Percentiles rank a stretch among this genome's conserved stretches.
phyloP scores from a whole-genome alignment of 2,888 invertebrate genomes.

The Trisateles emortualis region DNA sequence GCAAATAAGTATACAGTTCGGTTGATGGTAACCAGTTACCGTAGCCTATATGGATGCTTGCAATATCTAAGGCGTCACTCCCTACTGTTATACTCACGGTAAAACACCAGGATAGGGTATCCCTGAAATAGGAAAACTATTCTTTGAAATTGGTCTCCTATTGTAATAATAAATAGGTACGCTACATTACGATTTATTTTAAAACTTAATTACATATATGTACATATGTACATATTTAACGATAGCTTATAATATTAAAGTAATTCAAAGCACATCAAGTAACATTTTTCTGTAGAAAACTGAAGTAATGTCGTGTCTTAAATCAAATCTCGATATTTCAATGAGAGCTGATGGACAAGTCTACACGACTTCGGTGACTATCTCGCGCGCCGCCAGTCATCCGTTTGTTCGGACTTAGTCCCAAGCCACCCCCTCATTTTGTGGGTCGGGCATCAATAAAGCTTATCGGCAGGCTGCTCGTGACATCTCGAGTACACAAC shows the following conservation, averaged over 20 bases:
- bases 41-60: too few species aligned
- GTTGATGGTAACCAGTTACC: not conserved
- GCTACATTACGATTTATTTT: too few species aligned
- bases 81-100: too few species aligned
- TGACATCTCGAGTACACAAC: conserved; percentile 47
- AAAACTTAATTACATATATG: too few species aligned
- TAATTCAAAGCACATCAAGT: not conserved
- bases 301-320: conserved; percentile 1
- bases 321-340: conserved; percentile 33
- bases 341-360: conserved; percentile 30
- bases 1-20: not conserved
- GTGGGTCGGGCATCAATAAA: conserved; percentile 55
- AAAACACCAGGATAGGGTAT: too few species aligned
- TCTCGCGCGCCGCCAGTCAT: conserved; percentile 22
- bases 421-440: conserved; percentile 41
- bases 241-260: too few species aligned
- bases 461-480: conserved; percentile 51
- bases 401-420: conserved; percentile 29
- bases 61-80: too few species aligned
- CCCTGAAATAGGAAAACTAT: too few species aligned
- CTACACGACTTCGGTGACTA: conserved; percentile 32
- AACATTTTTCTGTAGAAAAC: not conserved
- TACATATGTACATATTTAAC: too few species aligned
- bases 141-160: too few species aligned
- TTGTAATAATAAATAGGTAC: too few species aligned